These are phyloP conservation scores for Lampropteryx suffumata DNA, from an alignment of 2,888 invertebrate genomes.

Conservation along the genomic window DNA sequence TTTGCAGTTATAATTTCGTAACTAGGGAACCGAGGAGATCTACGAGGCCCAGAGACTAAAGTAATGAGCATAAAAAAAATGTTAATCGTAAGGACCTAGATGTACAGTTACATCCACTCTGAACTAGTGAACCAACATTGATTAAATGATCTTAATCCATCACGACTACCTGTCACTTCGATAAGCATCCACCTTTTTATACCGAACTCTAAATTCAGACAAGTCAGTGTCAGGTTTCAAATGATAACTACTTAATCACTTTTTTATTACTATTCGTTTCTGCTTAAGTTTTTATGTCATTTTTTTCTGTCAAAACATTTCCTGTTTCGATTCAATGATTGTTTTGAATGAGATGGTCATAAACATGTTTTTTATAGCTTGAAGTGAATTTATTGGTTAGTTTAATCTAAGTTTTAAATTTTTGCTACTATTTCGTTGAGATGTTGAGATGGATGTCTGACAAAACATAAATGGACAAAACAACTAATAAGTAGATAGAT, in stretches of 20 bases:
- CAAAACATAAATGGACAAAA: no score
- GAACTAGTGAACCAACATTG: slow-evolving; percentile 1
- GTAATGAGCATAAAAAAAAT: no score
- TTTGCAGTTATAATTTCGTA: no score
- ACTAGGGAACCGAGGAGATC: no score
- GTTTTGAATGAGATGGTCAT: slow-evolving; percentile 4
- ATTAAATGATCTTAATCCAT: slow-evolving; percentile 15
- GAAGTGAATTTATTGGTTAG: background rate
- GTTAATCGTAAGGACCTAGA: no score
- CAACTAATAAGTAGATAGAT: no score
- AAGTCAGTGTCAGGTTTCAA: slow-evolving; percentile 22
- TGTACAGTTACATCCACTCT: background rate
- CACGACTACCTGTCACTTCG: slow-evolving; percentile 19
- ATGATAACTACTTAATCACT: slow-evolving; percentile 33
- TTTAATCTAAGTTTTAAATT: no score
- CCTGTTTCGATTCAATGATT: slow-evolving; percentile 19
- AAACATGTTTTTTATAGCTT: background rate
- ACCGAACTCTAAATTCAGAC: slow-evolving; percentile 27
- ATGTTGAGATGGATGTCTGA: no score
- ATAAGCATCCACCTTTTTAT: slow-evolving; percentile 23
- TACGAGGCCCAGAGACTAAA: no score
- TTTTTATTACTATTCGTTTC: slow-evolving; percentile 21
- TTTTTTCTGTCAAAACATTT: slow-evolving; percentile 26
- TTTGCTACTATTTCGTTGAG: no score
- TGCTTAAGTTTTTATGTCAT: slow-evolving; percentile 25